Evolutionary conservation across 2,113 vertebrate genomes (phyloP).

Genomic region (Hirundichthys speculiger): DNA sequence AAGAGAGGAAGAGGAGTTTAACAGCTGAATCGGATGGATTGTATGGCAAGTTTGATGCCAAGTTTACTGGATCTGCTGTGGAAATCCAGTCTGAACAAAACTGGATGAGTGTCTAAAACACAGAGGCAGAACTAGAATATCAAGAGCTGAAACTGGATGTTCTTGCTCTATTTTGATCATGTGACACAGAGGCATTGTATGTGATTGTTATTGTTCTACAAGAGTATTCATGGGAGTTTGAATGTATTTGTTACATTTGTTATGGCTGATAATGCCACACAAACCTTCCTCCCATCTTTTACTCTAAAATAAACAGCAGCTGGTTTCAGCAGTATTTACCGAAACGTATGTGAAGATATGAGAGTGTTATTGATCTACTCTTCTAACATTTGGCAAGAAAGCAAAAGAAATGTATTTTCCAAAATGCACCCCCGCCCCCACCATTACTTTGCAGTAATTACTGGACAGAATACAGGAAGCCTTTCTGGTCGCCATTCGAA

Average conservation of each 20-base stretch:
- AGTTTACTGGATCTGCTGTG: constrained; percentile 33
- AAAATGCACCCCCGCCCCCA: neutral
- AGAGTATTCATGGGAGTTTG: too few species aligned
- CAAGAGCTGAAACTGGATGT: constrained; percentile 21
- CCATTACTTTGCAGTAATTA: constrained; percentile 5
- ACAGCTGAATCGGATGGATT: constrained; percentile 58
- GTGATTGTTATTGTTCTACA: too few species aligned
- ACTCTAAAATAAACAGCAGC: neutral
- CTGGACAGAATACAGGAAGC: neutral
- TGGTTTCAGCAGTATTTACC: neutral
- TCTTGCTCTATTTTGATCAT: neutral
- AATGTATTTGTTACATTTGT: too few species aligned
- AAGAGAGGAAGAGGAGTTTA: constrained; percentile 36
- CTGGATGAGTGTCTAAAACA: constrained; percentile 23
- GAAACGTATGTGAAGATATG: fast-evolving
- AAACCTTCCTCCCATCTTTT: too few species aligned
- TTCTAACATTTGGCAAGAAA: neutral
- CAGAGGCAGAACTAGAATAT: constrained; percentile 26
- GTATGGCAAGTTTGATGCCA: constrained; percentile 37
- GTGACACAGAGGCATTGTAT: neutral
- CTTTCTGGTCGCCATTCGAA: constrained; percentile 4
- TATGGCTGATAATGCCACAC: too few species aligned
- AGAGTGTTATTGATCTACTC: neutral
- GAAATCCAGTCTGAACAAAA: constrained; percentile 35
- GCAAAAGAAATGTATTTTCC: neutral